Base-by-base conservation (phyloP, 2,888 invertebrate species). In the Pseudococcus longispinus region DNA sequence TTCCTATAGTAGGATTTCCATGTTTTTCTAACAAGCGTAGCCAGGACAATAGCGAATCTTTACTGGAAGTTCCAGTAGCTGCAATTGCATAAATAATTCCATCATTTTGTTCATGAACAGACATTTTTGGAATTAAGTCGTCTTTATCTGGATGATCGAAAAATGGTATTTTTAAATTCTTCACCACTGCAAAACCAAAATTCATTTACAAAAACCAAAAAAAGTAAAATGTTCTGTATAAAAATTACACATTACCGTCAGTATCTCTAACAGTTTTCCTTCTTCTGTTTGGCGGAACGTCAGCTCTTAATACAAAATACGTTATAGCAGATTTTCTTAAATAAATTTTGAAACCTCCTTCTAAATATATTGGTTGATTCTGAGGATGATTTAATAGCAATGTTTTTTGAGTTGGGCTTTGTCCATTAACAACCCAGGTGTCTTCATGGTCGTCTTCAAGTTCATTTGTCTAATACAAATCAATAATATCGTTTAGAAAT, bases 31-130 rank as follows among this genome's bases (percentile, higher is more conserved):
- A 90, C 89, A 95, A 92, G 85, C 96, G 93, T 90, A 98, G 94
- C 97, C 96, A 98, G 0, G 97, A 96, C n/a, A 98, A 91, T 9
- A 98, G 91, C 0, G 98, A 98, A 91, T 98, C 97, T 91, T 96
- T 94, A 87, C 95, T 95, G 20, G 96, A 96, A 13, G 96, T 95
- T 84, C 98, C 98, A 87, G 98, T 98, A 37, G 97, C 96, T 91
- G 97, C 97, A 84, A 97, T 92, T 11, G 95, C 95, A 89, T 96
- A 93, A 89, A 98, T 95, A 0, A 95, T 95, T 5, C 97, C 97
- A 91, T 98, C 98, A 87, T 96, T 95, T 91, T 98, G 98, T 90
- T 98, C 96, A 90, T 99, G 98, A 1, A 97, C 94, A 37, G 95
- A 94, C 13, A 94, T 94, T 88, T 92, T 91, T 2, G 92, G 90